Conservation (phyloP, 2,888 invertebrate genomes). For the Drosophila cognata region DNA sequence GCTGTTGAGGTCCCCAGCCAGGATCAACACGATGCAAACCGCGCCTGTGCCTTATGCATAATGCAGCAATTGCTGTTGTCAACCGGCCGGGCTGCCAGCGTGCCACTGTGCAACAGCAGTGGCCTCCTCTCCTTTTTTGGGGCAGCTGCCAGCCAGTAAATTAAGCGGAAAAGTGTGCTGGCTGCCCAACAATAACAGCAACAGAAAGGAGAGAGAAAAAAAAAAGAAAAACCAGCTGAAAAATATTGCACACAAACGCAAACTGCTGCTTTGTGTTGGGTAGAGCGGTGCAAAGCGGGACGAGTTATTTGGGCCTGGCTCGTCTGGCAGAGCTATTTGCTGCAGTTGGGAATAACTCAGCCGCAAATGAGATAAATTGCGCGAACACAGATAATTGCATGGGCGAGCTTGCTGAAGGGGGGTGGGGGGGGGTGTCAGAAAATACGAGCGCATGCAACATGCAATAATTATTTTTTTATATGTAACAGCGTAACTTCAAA, state of each 20-base stretch:
- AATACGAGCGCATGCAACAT: conserved; percentile 43
- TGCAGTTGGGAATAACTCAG: conserved; percentile 82
- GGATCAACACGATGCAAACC: conserved; percentile 27
- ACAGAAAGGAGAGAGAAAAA: conserved; percentile 23
- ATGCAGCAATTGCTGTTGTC: conserved; percentile 79
- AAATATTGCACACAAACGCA: conserved; percentile 33
- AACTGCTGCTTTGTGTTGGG: conserved; percentile 9
- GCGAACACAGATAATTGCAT: conserved; percentile 79
- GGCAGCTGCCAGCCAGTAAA: conserved; percentile 76
- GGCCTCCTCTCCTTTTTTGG: conserved; percentile 31
- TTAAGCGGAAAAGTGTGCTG: conserved; percentile 81
- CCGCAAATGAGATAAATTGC: conserved; percentile 83
- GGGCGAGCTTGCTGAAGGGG: conserved; percentile 18
- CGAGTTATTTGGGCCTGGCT: conserved; percentile 2
- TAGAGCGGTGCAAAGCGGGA: not conserved
- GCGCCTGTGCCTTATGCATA: conserved; percentile 56
- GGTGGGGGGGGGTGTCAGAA: not conserved
- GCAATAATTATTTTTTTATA: conserved; percentile 45
- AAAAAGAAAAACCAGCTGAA: conserved; percentile 17
- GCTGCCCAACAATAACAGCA: conserved; percentile 54
- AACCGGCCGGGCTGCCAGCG: conserved; percentile 43
- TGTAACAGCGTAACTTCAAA: conserved; percentile 31
- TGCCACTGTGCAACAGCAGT: conserved; percentile 7
- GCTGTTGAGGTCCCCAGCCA: conserved; percentile 17
- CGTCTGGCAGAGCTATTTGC: conserved; percentile 62